Conservation (phyloP, 1,140 invertebrate genomes). For the Drosophila burlai region DNA sequence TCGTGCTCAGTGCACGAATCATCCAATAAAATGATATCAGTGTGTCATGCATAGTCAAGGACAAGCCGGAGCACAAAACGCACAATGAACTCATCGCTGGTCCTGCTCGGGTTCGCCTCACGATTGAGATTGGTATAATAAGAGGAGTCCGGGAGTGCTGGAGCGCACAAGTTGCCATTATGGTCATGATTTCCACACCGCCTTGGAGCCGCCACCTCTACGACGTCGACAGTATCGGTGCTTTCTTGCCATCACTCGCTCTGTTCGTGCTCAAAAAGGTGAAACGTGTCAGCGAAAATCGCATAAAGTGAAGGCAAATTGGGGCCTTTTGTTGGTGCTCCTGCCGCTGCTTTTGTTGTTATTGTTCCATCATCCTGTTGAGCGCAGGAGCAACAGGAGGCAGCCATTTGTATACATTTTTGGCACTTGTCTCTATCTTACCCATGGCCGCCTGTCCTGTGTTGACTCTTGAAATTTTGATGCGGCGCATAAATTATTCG, state of each 20-base stretch:
- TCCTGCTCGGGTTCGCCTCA: slow-evolving; percentile 8
- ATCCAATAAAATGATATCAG: slow-evolving; percentile 45
- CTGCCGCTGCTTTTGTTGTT: slow-evolving; percentile 24
- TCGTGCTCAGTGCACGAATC: slow-evolving; percentile 22
- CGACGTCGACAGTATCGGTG: background rate
- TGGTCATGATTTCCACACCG: slow-evolving; percentile 49
- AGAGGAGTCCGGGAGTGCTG: slow-evolving; percentile 31
- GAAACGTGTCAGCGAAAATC: slow-evolving; percentile 60
- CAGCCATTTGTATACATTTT: slow-evolving; percentile 42
- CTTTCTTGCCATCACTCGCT: slow-evolving; percentile 29
- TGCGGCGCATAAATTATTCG: slow-evolving; percentile 58
- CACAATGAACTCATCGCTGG: slow-evolving; percentile 59
- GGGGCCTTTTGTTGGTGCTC: slow-evolving; percentile 47
- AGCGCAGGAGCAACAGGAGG: slow-evolving; percentile 58
- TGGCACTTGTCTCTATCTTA: slow-evolving; percentile 47
- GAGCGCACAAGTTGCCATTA: slow-evolving; percentile 60
- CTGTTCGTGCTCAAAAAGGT: slow-evolving; percentile 47
- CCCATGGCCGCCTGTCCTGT: slow-evolving; percentile 2
- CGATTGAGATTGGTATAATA: slow-evolving; percentile 38
- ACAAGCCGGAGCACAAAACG: slow-evolving; percentile 33
- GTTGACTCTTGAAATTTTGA: slow-evolving; percentile 59
- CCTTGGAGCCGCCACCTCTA: background rate
- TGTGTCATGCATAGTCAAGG: slow-evolving; percentile 52
- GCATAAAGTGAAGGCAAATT: slow-evolving; percentile 58
- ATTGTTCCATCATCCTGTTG: slow-evolving; percentile 53